Base-by-base conservation (phyloP, 2,113 vertebrate species). In the Vicugna pacos region DNA sequence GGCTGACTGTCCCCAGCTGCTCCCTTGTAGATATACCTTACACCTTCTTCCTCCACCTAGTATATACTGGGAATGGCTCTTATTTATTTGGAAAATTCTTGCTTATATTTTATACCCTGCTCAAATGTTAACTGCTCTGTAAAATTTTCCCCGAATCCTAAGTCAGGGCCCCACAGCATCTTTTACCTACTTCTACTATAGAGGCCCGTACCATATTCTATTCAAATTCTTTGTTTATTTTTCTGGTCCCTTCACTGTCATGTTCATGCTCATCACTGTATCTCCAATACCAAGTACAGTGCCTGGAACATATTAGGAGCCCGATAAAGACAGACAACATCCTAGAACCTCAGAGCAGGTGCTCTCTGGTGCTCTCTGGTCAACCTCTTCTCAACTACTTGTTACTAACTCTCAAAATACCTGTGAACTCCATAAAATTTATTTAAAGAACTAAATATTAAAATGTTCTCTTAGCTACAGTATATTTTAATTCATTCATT, bases 401-500 rank as follows among this genome's bases (percentile, higher is more conserved):
- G 28, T 35, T 67, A 76, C 3, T 60, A 28, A 86, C 35, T 77
- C 56, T 94, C 48, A 80, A n/a, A 38, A 93, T 62, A 73, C 50
- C 70, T n/a, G 16, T 2, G 15, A 56, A 80, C 5, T 46, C 46
- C 76, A 38, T 91, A 89, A 95, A 79, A 75, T 17, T 73, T 26
- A n/a, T 9, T 64, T 11, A 46, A 52, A 81, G 70, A 13, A 69
- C 69, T 58, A 80, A 64, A 62, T 54, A 64, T 73, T 64, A 75
- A 81, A 65, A 82, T 65, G 75, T 56, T n/a, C 4, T 69, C 52
- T 38, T 56, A 62, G 24, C 9, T 8, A 42, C 52, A 67, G 48
- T 26, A 85, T 46, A 92, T 65, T 89, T 77, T 56, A 48, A 76
- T 58, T 54, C 35, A 76, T 81, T 95, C 42, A 52, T 75, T 93